Base-by-base conservation (phyloP, 2,888 invertebrate genomes). In the Drosophila yooni region DNA sequence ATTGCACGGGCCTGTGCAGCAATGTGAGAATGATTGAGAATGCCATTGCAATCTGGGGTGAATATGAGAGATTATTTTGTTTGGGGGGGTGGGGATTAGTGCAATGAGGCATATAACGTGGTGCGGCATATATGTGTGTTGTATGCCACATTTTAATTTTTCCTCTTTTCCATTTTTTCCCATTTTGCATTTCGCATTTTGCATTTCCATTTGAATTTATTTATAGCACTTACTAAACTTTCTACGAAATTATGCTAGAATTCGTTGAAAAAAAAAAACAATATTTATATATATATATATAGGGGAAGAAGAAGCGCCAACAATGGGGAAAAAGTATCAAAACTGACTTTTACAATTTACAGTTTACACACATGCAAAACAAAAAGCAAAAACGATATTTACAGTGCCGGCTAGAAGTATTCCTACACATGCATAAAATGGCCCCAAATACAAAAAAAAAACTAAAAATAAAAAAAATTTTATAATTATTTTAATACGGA, bases 401-500 rank as follows among this genome's bases (percentile, higher is more conserved):
- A 70, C 27, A 68, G 53, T 59, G 43, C 21, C 15, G 63, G 73
- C 72, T 72, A 72, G 64, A 76, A 81, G 81, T 77, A 63, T 78
- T 79, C 61, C 51, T 53, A 63, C 78, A 73, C 68, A 79, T 57
- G 53, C 67, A 71, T 48, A 67, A 72, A 78, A 66, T 75, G 58
- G 65, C 21, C 51, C 38, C 46, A 15, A 25, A 46, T 46, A 15
- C 3, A 46, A 4, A 46, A 46, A 21, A 6, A 74, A 61, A 64
- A 71, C 50, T 74, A 76, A 82, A 79, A 80, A 60, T 67, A 27
- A 81, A 81, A 82, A 77, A 83, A 82, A 78, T 52, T 68, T n/a
- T 84, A 82, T 84, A 90, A 86, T 86, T 86, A 90, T 86, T 86
- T 86, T 88, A 86, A 86, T 90, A 88, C 85, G 76, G 86, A 88